phyloP scores from a whole-genome alignment of 2,888 invertebrate species.

The Mesoligia furuncula region DNA sequence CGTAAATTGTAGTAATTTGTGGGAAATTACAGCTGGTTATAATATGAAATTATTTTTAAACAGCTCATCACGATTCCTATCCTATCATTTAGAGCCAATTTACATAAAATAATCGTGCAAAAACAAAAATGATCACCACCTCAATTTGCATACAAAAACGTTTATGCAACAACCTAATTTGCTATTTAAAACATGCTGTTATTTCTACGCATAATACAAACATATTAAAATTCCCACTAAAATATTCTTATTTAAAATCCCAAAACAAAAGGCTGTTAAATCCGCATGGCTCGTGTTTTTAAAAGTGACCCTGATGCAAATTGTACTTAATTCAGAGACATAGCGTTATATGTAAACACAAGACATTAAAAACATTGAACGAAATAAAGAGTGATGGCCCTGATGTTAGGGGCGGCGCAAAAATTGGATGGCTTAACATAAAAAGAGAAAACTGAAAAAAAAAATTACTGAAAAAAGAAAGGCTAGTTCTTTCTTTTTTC shows the following conservation, averaged over 20 bases:
- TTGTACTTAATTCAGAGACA: conserved; percentile 63
- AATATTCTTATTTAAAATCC: conserved; percentile 41
- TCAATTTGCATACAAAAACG: conserved; percentile 41
- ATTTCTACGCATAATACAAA: conserved; percentile 30
- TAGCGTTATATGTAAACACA: conserved; percentile 55
- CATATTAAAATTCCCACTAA: conserved; percentile 45
- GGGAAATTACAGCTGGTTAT: neutral
- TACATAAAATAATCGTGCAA: conserved; percentile 17
- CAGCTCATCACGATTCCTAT: neutral
- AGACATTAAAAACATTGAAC: conserved; percentile 58
- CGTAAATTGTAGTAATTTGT: neutral
- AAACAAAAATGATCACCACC: conserved; percentile 16
- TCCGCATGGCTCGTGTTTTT: conserved; percentile 50
- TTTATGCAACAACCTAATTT: conserved; percentile 35
- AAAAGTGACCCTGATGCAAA: conserved; percentile 60
- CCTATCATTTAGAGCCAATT: conserved; percentile 24
- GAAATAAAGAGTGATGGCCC: conserved; percentile 49
- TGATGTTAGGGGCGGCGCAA: conserved; percentile 24
- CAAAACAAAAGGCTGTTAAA: conserved; percentile 56
- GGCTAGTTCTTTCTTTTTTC: neutral
- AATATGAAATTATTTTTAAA: neutral
- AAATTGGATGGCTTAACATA: conserved; percentile 4
- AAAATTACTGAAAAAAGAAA: no score
- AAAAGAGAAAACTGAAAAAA: neutral
- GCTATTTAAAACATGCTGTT: conserved; percentile 28